Percentiles rank a stretch among this genome's conserved stretches.
Evolutionary conservation across 2,888 invertebrate genomes (phyloP).

Genomic region (Hyppa rectilinea): DNA sequence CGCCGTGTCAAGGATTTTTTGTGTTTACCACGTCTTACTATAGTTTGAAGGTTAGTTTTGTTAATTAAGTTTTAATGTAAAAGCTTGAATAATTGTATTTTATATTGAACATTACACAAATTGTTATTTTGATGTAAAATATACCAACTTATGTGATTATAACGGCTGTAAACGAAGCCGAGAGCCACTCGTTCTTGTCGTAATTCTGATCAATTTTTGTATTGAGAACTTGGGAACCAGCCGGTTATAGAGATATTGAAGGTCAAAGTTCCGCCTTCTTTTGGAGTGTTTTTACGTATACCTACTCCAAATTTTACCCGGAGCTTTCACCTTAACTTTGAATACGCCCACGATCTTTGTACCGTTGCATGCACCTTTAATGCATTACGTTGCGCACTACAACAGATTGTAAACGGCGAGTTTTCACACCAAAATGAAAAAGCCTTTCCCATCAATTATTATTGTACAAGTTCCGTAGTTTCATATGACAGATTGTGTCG

Average conservation of each 20-base stretch:
- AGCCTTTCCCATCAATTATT: background rate
- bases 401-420: too few species aligned
- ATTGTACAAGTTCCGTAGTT: background rate
- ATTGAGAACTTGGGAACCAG: background rate
- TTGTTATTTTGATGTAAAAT: too few species aligned
- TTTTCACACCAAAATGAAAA: background rate
- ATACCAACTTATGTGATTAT: background rate
- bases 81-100: background rate
- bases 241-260: background rate
- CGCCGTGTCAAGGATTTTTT: slow-evolving; percentile 67
- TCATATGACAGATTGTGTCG: too few species aligned
- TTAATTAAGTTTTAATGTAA: slow-evolving; percentile 23
- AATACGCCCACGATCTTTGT: background rate
- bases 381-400: background rate
- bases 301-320: background rate
- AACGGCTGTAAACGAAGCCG: background rate
- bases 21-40: slow-evolving; percentile 56
- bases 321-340: too few species aligned
- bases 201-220: background rate
- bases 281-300: background rate
- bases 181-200: background rate
- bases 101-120: background rate
- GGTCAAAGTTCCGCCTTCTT: background rate
- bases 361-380: background rate
- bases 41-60: slow-evolving; percentile 37